A percentile compares a stretch with the other conserved stretches of the same genome.
phyloP scores from a whole-genome alignment of 2,113 vertebrate genomes.

The Corythoichthys intestinalis region DNA sequence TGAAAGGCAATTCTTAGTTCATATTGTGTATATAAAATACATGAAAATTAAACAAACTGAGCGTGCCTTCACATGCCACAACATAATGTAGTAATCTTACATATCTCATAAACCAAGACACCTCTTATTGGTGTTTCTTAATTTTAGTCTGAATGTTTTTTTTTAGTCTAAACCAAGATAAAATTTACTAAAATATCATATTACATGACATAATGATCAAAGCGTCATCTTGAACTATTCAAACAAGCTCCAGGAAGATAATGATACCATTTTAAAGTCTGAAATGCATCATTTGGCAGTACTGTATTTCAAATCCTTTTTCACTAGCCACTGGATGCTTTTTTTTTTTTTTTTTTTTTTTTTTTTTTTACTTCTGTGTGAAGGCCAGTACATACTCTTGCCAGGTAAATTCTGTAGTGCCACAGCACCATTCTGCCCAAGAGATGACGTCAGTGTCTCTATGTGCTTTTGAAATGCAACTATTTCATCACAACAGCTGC shows the following conservation, averaged over 20 bases:
- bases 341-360: too few relatives aligned
- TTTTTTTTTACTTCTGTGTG: not conserved
- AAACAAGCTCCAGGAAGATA: not conserved
- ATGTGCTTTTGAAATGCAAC: conserved; percentile 30
- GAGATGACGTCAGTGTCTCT: conserved; percentile 32
- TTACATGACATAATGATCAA: not conserved
- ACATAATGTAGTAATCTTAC: not conserved
- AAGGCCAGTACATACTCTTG: not conserved
- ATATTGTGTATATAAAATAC: not conserved
- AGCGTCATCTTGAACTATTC: not conserved
- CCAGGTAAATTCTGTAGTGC: conserved; percentile 2
- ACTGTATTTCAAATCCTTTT: not conserved
- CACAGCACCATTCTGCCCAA: not conserved
- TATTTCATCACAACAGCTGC: conserved; percentile 28
- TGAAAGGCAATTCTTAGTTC: not conserved
- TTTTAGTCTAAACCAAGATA: not conserved
- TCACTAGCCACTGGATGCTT: not conserved
- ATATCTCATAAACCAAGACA: not conserved
- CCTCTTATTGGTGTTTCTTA: too few relatives aligned
- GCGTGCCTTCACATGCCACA: not conserved
- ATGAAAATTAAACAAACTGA: not conserved
- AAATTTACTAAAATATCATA: not conserved
- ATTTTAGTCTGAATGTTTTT: too few relatives aligned
- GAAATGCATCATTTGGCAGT: not conserved
- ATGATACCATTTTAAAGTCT: not conserved